A percentile compares a stretch with the other conserved stretches of the same genome.
phyloP scores from a whole-genome alignment of 2,113 vertebrate genomes.

The Grammomys surdaster region DNA sequence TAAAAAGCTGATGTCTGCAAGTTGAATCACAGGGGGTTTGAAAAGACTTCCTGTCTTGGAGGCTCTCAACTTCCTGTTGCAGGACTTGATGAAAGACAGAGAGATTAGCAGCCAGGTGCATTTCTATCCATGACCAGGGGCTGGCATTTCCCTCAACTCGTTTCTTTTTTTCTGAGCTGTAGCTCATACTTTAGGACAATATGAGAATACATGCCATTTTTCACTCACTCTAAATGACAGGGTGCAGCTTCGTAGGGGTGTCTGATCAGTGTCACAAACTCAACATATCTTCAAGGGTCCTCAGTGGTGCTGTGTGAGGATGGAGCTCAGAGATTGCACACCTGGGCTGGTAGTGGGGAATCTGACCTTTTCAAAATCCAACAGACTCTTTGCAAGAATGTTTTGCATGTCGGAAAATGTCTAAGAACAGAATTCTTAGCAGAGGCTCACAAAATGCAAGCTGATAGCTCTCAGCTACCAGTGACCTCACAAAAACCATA shows the following conservation, averaged over 20 bases:
- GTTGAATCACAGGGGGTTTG: background rate
- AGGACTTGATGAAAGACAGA: background rate
- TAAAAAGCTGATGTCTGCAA: conserved; percentile 16
- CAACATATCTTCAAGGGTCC: background rate
- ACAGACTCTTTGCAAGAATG: background rate
- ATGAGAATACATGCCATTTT: background rate
- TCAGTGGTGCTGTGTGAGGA: background rate
- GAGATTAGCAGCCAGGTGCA: background rate
- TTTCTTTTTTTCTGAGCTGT: background rate
- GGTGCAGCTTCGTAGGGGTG: background rate
- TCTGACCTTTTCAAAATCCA: conserved; percentile 12
- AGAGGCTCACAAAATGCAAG: background rate
- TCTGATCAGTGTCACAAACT: background rate
- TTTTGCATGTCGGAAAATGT: background rate
- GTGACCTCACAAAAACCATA: background rate
- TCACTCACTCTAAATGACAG: background rate
- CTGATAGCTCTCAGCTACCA: background rate
- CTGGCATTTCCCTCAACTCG: fast-evolving
- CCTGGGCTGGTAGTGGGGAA: no score
- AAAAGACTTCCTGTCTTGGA: background rate
- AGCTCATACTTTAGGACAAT: background rate
- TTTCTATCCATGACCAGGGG: background rate
- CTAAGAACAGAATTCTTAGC: background rate
- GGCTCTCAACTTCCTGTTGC: background rate
- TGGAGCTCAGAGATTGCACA: no score